Base-by-base conservation (phyloP, 2,888 invertebrate genomes). In the Amphipoea lucens region DNA sequence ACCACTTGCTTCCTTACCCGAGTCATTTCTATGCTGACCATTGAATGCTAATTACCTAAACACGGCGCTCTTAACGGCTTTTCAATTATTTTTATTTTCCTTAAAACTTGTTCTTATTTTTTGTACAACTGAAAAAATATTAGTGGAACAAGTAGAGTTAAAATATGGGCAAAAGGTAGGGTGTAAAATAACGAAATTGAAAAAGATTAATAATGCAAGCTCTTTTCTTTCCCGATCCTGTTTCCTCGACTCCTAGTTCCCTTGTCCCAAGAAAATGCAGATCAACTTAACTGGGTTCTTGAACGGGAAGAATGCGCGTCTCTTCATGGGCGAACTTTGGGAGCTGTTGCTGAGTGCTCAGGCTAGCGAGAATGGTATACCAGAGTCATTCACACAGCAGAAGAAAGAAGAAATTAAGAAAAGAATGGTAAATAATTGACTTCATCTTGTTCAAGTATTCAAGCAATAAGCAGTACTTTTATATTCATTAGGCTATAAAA, bases 211-310 rank as follows among this genome's bases (percentile, higher is more conserved):
- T 95, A 93, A 95, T 91, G 81, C 78, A 81, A 82, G 79, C 86
- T 93, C 87, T 95, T 96, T 95, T 96, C 94, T 95, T 95, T 96
- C 95, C 96, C 95, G 92, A 93, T 95, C 95, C 93, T 90, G 90
- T 92, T 89, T 92, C 94, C 93, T 87, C 94, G 93, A 92, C 94
- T 96, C 97, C 94, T 97, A 99, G 98, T 98, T 98, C 97, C 99
- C 99, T 76, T 99, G 99, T 97, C 99, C 99, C 72, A 99, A 99
- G 96, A 99, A 99, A 96, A 99, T 99, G 98, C 99, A 99, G 98
- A 99, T 99, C 93, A 99, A 99, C 97, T 97, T 99, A 95, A 99
- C 99, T 69, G 99, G 99, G 70, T 99, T 99, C 96, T 97, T 99
- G 84, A 99, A 99, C 94, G 99, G 99, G 20, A 99, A 99, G 95